Evolutionary conservation across 2,888 invertebrate genomes (phyloP).

Genomic region (Lycocerus yunnanus): DNA sequence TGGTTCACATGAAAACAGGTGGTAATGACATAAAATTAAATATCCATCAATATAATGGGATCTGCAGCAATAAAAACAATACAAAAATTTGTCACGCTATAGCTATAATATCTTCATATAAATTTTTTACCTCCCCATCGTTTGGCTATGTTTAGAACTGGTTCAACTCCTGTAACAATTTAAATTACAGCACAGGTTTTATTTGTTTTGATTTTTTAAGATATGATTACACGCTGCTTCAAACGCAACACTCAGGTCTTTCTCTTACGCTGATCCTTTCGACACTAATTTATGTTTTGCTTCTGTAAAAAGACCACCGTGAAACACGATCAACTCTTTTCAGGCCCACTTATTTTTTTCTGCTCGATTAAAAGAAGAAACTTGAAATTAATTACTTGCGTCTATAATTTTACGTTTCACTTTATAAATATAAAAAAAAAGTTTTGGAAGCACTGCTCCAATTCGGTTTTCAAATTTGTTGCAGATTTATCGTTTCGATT

Average conservation of each 20-base stretch:
- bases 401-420: neutral
- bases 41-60: conserved; percentile 9
- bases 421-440: neutral
- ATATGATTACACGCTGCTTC: conserved; percentile 32
- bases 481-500: neutral
- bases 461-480: neutral
- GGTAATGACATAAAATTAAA: conserved; percentile 24
- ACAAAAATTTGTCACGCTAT: conserved; percentile 8
- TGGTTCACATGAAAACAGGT: conserved; percentile 18
- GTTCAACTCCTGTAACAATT: conserved; percentile 31
- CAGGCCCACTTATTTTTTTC: neutral
- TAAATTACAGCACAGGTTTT: conserved; percentile 35
- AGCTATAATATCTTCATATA: neutral
- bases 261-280: conserved; percentile 16
- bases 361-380: neutral
- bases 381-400: neutral
- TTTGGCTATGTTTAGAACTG: neutral
- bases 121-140: conserved; percentile 5
- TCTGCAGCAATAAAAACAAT: conserved; percentile 6
- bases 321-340: conserved; percentile 12
- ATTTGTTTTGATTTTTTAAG: conserved; percentile 34
- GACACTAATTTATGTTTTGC: conserved; percentile 28
- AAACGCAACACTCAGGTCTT: conserved; percentile 11
- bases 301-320: conserved; percentile 25
- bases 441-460: neutral